Base-by-base conservation (phyloP, 2,888 invertebrate genomes). In the Oscheius sp. region DNA sequence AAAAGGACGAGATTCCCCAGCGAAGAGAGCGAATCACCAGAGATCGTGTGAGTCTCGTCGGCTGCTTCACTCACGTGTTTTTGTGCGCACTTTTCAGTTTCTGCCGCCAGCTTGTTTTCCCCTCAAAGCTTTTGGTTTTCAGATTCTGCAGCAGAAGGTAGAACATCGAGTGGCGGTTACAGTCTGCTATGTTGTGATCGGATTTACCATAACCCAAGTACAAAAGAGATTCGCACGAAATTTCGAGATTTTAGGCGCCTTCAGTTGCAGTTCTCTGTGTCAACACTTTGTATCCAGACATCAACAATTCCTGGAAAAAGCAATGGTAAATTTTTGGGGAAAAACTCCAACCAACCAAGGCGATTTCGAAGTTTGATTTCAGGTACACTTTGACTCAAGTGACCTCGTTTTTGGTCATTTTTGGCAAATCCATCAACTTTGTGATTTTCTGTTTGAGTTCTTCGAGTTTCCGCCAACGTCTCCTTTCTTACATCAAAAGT, bases 101-200 rank as follows among this genome's bases (percentile, higher is more conserved):
- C 10, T 17, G 23, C 8, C 4, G 5, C n/a, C 3, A 20, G 20
- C 48, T 20, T 20, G 17, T n/a, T 46, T 17, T 17, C 34, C n/a
- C 25, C 37, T 58, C 37, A n/a, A 31, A 39, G 27, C 23, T 15
- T 3, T 10, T 34, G 33, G 42, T 2, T n/a, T 48, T 48, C 61
- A 78, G 76, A 78, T 78, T 42, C 69, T 78, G 8, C 75, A 76
- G 55, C 78, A 78, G 65, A 69, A 69, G 69, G 79, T 76, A 5
- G 83, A 83, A 48, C 83, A 83, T 67, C 73, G 80, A 29, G 80
- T 83, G 17, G 82, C 83, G 2, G 73, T 83, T 20, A 83, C 83
- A 0, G 83, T 83, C 5, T 83, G 82, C 45, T 79, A 79, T 5
- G 82, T 83, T 23, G 83, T 83, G 10, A 81, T 81, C 3, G 81